A percentile compares a stretch with the other conserved stretches of the same genome.
Conservation (phyloP, 2,888 invertebrate genomes). For the Darwinula stevensoni region DNA sequence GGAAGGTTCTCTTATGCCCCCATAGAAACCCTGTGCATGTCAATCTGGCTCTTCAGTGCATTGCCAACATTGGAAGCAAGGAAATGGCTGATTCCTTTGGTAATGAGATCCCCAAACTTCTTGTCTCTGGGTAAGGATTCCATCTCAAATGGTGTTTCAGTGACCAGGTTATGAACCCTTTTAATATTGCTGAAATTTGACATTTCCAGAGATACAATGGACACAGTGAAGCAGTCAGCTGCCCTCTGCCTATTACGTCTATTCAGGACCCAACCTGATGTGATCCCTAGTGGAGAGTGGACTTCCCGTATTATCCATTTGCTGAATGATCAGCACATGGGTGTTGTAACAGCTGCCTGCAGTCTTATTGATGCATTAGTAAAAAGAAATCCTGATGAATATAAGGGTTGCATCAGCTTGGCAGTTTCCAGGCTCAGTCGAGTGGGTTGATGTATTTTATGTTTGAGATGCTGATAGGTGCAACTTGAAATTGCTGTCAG, state of each 20-base stretch:
- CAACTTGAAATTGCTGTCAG: no score
- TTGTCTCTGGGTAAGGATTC: conserved; percentile 73
- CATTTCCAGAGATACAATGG: conserved; percentile 74
- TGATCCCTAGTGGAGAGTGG: conserved; percentile 93
- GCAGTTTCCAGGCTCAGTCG: conserved; percentile 89
- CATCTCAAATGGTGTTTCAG: background rate
- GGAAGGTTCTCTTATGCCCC: no score
- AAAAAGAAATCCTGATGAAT: conserved; percentile 95
- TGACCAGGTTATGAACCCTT: background rate
- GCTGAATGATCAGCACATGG: conserved; percentile 95
- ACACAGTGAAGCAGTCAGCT: conserved; percentile 96
- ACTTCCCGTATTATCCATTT: conserved; percentile 94
- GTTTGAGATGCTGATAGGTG: conserved; percentile 1
- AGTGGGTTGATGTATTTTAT: conserved; percentile 19
- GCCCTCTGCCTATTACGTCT: conserved; percentile 80
- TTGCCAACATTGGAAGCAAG: conserved; percentile 95
- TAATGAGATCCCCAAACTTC: conserved; percentile 84
- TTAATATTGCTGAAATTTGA: background rate
- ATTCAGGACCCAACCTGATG: conserved; percentile 79
- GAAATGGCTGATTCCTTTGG: conserved; percentile 99
- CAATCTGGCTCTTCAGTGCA: conserved; percentile 92
- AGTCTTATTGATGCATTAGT: conserved; percentile 93
- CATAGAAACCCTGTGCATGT: conserved; percentile 87
- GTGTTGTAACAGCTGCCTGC: conserved; percentile 94
- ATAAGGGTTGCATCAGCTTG: conserved; percentile 91